These are phyloP conservation scores for Holacanthella duospinosa DNA, from an alignment of 2,888 invertebrate genomes.

Conservation along the genomic window DNA sequence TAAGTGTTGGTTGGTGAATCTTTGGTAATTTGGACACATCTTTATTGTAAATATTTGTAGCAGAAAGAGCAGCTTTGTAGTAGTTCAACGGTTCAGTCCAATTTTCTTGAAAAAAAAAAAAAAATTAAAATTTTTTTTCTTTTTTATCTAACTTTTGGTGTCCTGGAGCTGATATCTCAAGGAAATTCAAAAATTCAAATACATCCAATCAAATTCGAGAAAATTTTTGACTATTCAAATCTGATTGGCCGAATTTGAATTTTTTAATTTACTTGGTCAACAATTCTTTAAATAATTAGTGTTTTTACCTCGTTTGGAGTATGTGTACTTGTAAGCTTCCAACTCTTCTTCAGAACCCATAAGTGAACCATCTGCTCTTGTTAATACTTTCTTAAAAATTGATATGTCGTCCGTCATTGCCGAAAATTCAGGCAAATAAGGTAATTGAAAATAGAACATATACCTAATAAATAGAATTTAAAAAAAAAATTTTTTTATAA, in stretches of 20 bases:
- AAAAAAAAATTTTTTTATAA: constrained; percentile 1
- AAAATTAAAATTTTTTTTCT: no score
- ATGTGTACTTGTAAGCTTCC: constrained; percentile 52
- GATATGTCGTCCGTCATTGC: constrained; percentile 44
- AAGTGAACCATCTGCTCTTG: constrained; percentile 27
- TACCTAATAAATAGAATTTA: constrained; percentile 38
- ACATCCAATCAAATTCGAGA: no score
- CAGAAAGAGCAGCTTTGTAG: constrained; percentile 43
- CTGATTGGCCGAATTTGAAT: no score
- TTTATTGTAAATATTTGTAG: constrained; percentile 7
- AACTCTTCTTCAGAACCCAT: constrained; percentile 46
- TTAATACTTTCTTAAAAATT: constrained; percentile 42
- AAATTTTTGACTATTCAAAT: no score
- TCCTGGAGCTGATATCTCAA: no score
- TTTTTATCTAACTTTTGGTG: no score
- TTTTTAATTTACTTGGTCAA: no score
- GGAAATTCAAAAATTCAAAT: background rate
- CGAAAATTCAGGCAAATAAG: constrained; percentile 43
- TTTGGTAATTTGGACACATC: constrained; percentile 11
- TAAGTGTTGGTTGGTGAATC: constrained; percentile 41
- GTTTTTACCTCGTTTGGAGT: constrained; percentile 49
- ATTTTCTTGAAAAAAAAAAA: constrained; percentile 44
- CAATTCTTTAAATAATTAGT: no score
- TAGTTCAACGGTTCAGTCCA: constrained; percentile 50
- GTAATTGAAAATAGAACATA: constrained; percentile 42